Conservation (phyloP, 2,888 invertebrate species). For the Miltochrista miniata region DNA sequence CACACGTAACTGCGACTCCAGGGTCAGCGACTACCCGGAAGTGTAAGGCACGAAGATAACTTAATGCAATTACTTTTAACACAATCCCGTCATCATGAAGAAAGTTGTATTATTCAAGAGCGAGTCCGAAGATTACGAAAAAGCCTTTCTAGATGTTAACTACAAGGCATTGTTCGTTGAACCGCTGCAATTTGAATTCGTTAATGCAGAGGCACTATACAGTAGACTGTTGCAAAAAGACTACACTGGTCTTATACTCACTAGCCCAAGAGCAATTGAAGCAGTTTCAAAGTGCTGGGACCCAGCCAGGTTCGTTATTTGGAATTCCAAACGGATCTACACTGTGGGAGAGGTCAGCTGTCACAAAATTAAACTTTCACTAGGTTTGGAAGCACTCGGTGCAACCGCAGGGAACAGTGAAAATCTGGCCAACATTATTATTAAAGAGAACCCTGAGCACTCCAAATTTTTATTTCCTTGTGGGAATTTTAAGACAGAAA, state of each 20-base stretch:
- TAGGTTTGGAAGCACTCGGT: slow-evolving; percentile 67
- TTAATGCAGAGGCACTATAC: slow-evolving; percentile 47
- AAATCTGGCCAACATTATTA: slow-evolving; percentile 60
- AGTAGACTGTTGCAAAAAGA: slow-evolving; percentile 46
- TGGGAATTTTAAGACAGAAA: slow-evolving; percentile 67
- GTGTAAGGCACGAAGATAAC: slow-evolving; percentile 7
- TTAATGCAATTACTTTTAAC: slow-evolving; percentile 5
- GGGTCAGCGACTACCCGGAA: slow-evolving; percentile 45
- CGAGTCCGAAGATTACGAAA: slow-evolving; percentile 67
- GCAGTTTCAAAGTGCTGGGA: slow-evolving; percentile 69
- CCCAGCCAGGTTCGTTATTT: slow-evolving; percentile 60
- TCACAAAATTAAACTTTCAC: slow-evolving; percentile 52
- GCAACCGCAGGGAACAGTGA: slow-evolving; percentile 62
- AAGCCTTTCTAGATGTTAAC: slow-evolving; percentile 55
- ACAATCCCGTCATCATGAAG: slow-evolving; percentile 50
- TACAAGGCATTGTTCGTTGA: slow-evolving; percentile 68
- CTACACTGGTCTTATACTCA: slow-evolving; percentile 64
- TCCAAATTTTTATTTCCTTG: slow-evolving; percentile 71
- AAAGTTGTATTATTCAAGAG: slow-evolving; percentile 71
- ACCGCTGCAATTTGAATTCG: slow-evolving; percentile 63
- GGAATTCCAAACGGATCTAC: slow-evolving; percentile 63
- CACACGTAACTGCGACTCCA: slow-evolving; percentile 37
- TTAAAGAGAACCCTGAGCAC: slow-evolving; percentile 48
- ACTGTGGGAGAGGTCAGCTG: slow-evolving; percentile 65
- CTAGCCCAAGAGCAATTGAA: slow-evolving; percentile 69